phyloP scores from a whole-genome alignment of 2,113 vertebrate species.

The Chloropsis hardwickii region DNA sequence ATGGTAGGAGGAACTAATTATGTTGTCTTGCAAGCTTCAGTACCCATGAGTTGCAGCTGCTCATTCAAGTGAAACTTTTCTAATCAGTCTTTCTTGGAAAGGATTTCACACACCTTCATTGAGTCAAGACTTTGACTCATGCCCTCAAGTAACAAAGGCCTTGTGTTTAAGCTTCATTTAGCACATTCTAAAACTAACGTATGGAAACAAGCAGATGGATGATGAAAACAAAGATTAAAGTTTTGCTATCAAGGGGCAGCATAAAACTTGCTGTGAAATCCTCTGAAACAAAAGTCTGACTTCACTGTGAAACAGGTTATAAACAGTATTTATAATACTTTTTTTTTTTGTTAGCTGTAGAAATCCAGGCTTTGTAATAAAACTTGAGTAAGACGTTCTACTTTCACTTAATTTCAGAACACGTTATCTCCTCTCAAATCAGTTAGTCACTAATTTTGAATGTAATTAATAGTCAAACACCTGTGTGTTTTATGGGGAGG shows the following conservation, averaged over 20 bases:
- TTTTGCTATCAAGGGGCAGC: background rate
- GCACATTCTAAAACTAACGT: slow-evolving; percentile 42
- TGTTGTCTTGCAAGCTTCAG: slow-evolving; percentile 31
- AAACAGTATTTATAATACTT: background rate
- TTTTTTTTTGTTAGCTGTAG: background rate
- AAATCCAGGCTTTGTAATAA: background rate
- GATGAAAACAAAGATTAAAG: slow-evolving; percentile 43
- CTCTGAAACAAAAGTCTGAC: background rate
- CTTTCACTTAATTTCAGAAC: background rate
- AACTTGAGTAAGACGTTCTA: background rate
- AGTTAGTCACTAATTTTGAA: background rate
- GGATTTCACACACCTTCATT: slow-evolving; percentile 63
- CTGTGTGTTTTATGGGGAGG: background rate
- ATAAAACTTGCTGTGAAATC: background rate
- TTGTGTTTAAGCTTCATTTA: slow-evolving; percentile 61
- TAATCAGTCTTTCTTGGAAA: slow-evolving; percentile 55
- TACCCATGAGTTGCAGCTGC: slow-evolving; percentile 48
- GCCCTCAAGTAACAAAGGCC: slow-evolving; percentile 55
- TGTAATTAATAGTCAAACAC: background rate
- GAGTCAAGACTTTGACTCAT: slow-evolving; percentile 57
- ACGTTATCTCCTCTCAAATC: background rate
- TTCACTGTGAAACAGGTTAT: background rate
- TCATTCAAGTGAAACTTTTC: slow-evolving; percentile 46
- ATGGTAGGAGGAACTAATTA: slow-evolving; percentile 43
- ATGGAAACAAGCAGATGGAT: slow-evolving; percentile 50